Conservation (phyloP, 1,140 invertebrate genomes). For the Drosophila burlai region DNA sequence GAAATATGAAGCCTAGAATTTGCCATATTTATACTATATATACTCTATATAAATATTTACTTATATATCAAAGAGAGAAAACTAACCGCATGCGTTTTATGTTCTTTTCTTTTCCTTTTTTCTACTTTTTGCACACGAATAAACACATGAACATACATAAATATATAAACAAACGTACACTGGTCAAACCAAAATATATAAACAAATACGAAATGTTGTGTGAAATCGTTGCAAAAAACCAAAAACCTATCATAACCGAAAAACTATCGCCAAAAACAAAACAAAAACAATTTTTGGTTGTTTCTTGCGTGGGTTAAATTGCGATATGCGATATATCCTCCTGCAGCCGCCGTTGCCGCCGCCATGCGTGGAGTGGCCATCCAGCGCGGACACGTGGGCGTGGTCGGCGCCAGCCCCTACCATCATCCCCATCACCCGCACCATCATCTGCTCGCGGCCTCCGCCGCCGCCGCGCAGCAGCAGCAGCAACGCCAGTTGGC, state of each 20-base stretch:
- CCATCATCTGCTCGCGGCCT: slow-evolving; percentile 88
- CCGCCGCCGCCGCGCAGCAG: slow-evolving; percentile 87
- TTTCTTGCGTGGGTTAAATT: slow-evolving; percentile 34
- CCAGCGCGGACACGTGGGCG: slow-evolving; percentile 88
- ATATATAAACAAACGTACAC: slow-evolving; percentile 52
- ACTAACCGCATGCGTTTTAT: slow-evolving; percentile 85
- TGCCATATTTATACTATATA: slow-evolving; percentile 59
- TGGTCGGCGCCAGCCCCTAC: slow-evolving; percentile 86
- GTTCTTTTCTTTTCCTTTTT: slow-evolving; percentile 84
- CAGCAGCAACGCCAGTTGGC: slow-evolving; percentile 87
- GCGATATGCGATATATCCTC: slow-evolving; percentile 27
- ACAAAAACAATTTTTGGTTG: slow-evolving; percentile 43
- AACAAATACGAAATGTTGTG: slow-evolving; percentile 60
- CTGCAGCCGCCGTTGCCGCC: slow-evolving; percentile 86
- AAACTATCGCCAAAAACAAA: slow-evolving; percentile 50
- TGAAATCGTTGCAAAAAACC: slow-evolving; percentile 75
- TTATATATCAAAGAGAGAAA: slow-evolving; percentile 77
- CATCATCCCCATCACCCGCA: slow-evolving; percentile 86
- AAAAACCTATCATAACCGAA: slow-evolving; percentile 38
- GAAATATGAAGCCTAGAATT: slow-evolving; percentile 76
- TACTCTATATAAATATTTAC: slow-evolving; percentile 72
- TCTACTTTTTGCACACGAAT: slow-evolving; percentile 81
- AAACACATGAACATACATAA: slow-evolving; percentile 47
- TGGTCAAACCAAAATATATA: slow-evolving; percentile 50
- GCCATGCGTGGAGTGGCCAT: slow-evolving; percentile 89